A percentile compares a stretch with the other conserved stretches of the same genome.
Evolutionary conservation across 2,888 invertebrate species (phyloP).

Genomic region (Caradrina kadenii): DNA sequence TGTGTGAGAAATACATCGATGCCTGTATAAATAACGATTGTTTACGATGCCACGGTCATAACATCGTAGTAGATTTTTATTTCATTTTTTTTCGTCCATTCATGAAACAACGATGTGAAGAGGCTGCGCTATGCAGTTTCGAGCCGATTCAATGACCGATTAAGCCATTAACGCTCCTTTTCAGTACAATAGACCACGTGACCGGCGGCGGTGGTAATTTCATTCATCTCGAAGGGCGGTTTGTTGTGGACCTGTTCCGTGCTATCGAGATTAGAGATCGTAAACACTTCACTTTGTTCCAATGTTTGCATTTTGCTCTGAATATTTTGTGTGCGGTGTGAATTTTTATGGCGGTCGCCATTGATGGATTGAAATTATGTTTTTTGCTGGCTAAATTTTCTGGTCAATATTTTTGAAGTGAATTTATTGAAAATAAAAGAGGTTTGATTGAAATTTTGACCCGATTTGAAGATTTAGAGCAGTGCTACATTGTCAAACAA

Average conservation of each 20-base stretch:
- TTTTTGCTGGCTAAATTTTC: background rate
- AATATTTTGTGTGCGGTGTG: slow-evolving; percentile 14
- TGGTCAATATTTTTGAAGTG: slow-evolving; percentile 4
- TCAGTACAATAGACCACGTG: slow-evolving; percentile 86
- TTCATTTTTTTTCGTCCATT: slow-evolving; percentile 82
- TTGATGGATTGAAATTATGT: background rate
- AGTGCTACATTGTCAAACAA: slow-evolving; percentile 43
- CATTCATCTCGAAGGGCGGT: slow-evolving; percentile 81
- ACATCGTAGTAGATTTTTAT: slow-evolving; percentile 76
- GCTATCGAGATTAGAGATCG: slow-evolving; percentile 56
- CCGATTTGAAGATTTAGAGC: slow-evolving; percentile 30
- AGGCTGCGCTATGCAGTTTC: slow-evolving; percentile 77
- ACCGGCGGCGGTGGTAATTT: slow-evolving; percentile 77
- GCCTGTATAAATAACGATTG: slow-evolving; percentile 73
- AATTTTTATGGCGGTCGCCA: slow-evolving; percentile 1
- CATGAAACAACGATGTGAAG: slow-evolving; percentile 81
- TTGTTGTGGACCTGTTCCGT: slow-evolving; percentile 63
- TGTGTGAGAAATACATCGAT: slow-evolving; percentile 61
- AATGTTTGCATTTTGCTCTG: slow-evolving; percentile 38
- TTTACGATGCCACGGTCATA: slow-evolving; percentile 75
- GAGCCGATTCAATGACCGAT: slow-evolving; percentile 85
- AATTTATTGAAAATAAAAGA: slow-evolving; percentile 3
- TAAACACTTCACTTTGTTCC: slow-evolving; percentile 61
- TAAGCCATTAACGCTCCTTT: slow-evolving; percentile 83
- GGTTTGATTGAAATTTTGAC: slow-evolving; percentile 3